Base-by-base conservation (phyloP, 2,113 vertebrate species). In the Anoplopoma fimbria region DNA sequence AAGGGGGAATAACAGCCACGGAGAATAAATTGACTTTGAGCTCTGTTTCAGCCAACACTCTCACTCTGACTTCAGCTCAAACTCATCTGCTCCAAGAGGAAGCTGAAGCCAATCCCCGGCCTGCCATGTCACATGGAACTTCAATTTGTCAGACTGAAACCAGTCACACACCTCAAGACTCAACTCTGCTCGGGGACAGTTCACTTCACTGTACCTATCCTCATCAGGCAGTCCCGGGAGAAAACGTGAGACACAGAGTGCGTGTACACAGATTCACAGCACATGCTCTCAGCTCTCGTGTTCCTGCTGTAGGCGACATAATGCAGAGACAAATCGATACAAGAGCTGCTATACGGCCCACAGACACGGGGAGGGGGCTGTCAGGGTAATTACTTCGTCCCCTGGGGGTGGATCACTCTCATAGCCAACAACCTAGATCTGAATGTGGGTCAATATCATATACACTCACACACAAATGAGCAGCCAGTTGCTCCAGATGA, bases 371-470 rank as follows among this genome's bases (percentile, higher is more conserved):
- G 10, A 15, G 55, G 57, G 81, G 85, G 65, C 31, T 73, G 73
- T 74, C 60, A 7, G 74, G 67, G 84, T 91, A 91, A 93, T 91
- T 87, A 93, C 79, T 77, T 67, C 58, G 58, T 81, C 85, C 91
- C 88, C 65, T 81, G 85, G 69, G 87, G 84, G 65, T 68, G 62
- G 75, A 87, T 83, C 51, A 70, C 61, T 81, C 71, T 74, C 68
- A 73, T 61, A 77, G 57, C 78, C 79, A 86, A 84, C 71, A 89
- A 57, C 84, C 79, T 84, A 70, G 61, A 91, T 91, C 42, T 78
- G 31, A 78, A 93, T 93, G 77, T 93, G 89, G 90, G 92, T 94
- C 92, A 89, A 76, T 69, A 84, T 69, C 9, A 58, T 27, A 45
- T 57, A 83, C 31, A 77, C 58, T 53, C 45, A 40, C 73, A 55